Base-by-base conservation (phyloP, 2,113 vertebrate species). In the Corvus moneduloides region DNA sequence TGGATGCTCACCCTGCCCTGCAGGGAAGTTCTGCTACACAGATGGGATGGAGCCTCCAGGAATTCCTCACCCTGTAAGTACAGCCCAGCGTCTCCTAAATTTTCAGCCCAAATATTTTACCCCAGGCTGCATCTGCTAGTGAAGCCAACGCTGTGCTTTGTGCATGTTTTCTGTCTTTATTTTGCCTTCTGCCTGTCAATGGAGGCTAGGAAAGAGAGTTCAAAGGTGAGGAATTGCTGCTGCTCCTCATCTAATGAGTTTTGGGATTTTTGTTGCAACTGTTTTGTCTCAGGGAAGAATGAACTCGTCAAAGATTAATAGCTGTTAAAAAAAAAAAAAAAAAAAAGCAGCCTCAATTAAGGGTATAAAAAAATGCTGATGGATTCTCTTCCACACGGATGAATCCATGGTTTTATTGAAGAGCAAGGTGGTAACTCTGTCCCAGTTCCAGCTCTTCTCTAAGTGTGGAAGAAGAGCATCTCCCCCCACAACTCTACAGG, bases 1-100 rank as follows among this genome's bases (percentile, higher is more conserved):
- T 6, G 98, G 98, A 14, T 99, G 99, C 79, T 84, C 84, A 7
- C 89, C 51, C 4, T 99, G 99, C 95, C 98, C 99, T 7, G 77
- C 92, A 63, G 98, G 98, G 64, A 98, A 97, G 59, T 99, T 98
- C 75, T 99, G 99, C 96, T 99, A 98, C 94, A 96, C 97, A 44
- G 94, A 96, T 35, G 97, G 95, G 24, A 30, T 90, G 0, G 80
- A 97, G 37, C 96, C 98, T 37, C 17, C 93, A 37, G 98, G 98
- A 48, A 98, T 99, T 43, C 97, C 96, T 41, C 91, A 95, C 17
- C 98, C 99, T 77, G 99, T 99, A 92, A 98, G 98, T 91, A 55
- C 8, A 61, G 26, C 43, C 16, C 28, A 44, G 23, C 1, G n/a
- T 35, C 33, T 69, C 24, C 52, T 2, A 1, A 1, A 7, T 7